Evolutionary conservation across 2,113 vertebrate genomes (phyloP), one percentile per base, ranked within the genome.

Genomic region (Fregata magnificens): DNA sequence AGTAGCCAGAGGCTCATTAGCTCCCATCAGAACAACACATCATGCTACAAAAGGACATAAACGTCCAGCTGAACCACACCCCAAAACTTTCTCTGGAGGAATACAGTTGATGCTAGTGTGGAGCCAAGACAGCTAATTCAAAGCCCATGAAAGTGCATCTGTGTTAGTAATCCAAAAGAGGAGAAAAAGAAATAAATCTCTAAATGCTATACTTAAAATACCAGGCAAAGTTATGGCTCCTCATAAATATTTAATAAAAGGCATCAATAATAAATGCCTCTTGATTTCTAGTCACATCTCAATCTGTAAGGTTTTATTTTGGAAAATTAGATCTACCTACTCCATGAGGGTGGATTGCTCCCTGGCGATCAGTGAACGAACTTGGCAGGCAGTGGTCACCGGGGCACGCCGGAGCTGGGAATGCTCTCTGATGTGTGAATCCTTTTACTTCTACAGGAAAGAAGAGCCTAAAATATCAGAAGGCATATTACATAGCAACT

Each of bases 231-330:
- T 66, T 84, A 85, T 61, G 49, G 32, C 21, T 91, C 19, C 47
- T 25, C 32, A 85, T 96, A 93, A 95, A 96, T 93, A 69, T 87
- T 97, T 91, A 79, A 87, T 32, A 42, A 82, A 96, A 80, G 12
- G 2, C 67, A 93, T 96, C 66, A 94, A 92, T 97, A 95, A 95
- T 94, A 93, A 92, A 97, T 91, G 52, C 3, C 9, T 69, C 38
- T 96, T 95, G 82, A 78, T 88, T 83, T 81, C 72, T 86, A 58
- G 50, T 86, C 52, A 58, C 44, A 82, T 92, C 73, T 93, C 53
- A 95, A 70, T 79, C 50, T 38, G 36, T 69, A 66, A 85, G 29
- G 21, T 84, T 94, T 92, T 91, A 65, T 77, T 95, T 71, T 79
- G 77, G 49, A 79, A 86, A 93, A 89, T 82, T 92, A 79, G 79